Evolutionary conservation across 2,797 vertebrate genomes (phyloP).

Genomic region (Netta rufina): DNA sequence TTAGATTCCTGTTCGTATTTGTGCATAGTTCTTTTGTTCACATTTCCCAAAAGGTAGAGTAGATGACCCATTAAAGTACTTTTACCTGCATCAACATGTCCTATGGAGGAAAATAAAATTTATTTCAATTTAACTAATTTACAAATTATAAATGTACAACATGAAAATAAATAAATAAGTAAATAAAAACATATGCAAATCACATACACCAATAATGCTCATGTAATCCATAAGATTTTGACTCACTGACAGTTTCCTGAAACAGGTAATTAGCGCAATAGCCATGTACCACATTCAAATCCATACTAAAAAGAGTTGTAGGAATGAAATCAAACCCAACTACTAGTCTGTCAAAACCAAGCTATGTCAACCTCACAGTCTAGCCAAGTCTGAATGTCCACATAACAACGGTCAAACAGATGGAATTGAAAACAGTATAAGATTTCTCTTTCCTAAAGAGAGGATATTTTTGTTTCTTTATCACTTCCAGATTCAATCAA

Average conservation of each 20-base stretch:
- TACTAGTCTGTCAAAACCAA: neutral
- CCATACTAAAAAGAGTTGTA: neutral
- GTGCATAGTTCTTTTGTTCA: constrained; percentile 99
- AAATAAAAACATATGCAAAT: neutral
- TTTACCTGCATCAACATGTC: constrained; percentile 98
- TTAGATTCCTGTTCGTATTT: constrained; percentile 98
- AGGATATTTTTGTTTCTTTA: neutral
- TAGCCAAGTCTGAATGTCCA: neutral
- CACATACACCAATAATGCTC: neutral
- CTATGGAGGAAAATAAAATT: constrained; percentile 75
- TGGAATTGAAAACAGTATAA: neutral
- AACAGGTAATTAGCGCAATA: neutral
- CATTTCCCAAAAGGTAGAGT: constrained; percentile 94
- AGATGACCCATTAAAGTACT: constrained; percentile 99
- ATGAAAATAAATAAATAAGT: neutral
- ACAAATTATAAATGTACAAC: neutral
- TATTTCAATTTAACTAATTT: constrained; percentile 25
- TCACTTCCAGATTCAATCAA: neutral
- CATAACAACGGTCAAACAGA: neutral
- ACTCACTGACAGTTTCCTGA: neutral
- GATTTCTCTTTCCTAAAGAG: neutral
- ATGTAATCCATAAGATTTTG: neutral
- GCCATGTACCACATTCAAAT: neutral
- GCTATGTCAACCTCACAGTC: neutral
- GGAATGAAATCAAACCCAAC: neutral